Conservation (phyloP, 2,888 invertebrate genomes). For the Pterostichus madidus region DNA sequence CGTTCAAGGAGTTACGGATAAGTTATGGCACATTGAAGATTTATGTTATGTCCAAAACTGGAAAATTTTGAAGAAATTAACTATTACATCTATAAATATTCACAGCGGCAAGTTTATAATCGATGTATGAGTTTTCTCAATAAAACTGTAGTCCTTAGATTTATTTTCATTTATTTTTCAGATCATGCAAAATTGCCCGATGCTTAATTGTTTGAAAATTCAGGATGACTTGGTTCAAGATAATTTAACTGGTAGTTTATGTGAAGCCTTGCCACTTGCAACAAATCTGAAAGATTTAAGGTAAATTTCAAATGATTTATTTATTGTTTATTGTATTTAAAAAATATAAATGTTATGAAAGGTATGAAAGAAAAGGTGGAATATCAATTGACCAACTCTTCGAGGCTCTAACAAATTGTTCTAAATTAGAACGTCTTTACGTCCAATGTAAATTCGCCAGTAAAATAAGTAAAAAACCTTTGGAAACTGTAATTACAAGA, state of each 20-base stretch:
- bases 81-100: conserved; percentile 38
- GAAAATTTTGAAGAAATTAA: conserved; percentile 57
- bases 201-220: conserved; percentile 54
- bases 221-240: conserved; percentile 50
- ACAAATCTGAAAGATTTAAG: conserved; percentile 58
- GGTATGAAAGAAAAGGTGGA: conserved; percentile 56
- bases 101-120: conserved; percentile 57
- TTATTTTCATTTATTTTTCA: conserved; percentile 21
- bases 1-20: not conserved
- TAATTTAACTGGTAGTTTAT: conserved; percentile 21
- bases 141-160: not conserved
- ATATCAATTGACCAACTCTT: conserved; percentile 47
- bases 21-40: conserved; percentile 15
- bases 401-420: conserved; percentile 29
- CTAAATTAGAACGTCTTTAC: conserved; percentile 48
- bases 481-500: conserved; percentile 43
- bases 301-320: conserved; percentile 14
- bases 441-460: conserved; percentile 31
- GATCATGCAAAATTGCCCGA: conserved; percentile 52
- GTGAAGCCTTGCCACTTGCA: conserved; percentile 41
- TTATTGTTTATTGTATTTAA: not conserved
- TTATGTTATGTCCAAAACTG: conserved; percentile 47
- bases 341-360: not conserved
- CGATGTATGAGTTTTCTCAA: conserved; percentile 33
- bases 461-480: conserved; percentile 42